Conservation (phyloP, 92 coral and sea anemone genomes). For the Pocillopora meandrina region DNA sequence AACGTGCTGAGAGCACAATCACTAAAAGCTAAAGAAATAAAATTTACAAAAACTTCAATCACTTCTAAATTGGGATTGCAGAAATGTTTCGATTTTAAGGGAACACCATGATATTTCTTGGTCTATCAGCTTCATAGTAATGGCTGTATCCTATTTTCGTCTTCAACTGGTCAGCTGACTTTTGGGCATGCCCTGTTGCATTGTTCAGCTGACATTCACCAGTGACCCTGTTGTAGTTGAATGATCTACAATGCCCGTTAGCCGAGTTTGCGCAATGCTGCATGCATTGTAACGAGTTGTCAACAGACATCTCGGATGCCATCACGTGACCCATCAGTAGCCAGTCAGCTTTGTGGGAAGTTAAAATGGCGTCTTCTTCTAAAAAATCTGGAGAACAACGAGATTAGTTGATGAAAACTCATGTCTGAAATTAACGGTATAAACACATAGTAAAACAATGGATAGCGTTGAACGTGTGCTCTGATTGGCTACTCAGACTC, state of each 20-base stretch:
- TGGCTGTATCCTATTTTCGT: not conserved
- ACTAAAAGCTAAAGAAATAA: no score
- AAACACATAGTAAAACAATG: no score
- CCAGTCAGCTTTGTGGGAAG: not conserved
- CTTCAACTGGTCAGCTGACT: not conserved
- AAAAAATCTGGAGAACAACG: not conserved
- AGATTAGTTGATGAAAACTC: no score
- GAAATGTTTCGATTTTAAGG: not conserved
- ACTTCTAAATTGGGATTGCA: no score
- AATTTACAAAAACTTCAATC: no score
- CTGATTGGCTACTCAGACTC: no score
- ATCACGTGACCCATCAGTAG: not conserved
- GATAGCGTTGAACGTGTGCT: no score
- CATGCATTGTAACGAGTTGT: slow-evolving; percentile 6
- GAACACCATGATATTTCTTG: not conserved
- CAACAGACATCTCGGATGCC: slow-evolving; percentile 5
- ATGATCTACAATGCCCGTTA: slow-evolving; percentile 1
- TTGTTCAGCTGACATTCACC: not conserved
- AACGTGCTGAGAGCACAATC: no score
- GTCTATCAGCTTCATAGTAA: not conserved
- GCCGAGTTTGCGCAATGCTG: not conserved
- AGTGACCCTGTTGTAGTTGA: slow-evolving; percentile 1
- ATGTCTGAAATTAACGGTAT: no score
- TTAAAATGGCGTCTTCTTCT: slow-evolving; percentile 3
- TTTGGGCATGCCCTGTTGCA: not conserved